Conservation (phyloP, 1,140 invertebrate genomes). For the Nymphalis io region DNA sequence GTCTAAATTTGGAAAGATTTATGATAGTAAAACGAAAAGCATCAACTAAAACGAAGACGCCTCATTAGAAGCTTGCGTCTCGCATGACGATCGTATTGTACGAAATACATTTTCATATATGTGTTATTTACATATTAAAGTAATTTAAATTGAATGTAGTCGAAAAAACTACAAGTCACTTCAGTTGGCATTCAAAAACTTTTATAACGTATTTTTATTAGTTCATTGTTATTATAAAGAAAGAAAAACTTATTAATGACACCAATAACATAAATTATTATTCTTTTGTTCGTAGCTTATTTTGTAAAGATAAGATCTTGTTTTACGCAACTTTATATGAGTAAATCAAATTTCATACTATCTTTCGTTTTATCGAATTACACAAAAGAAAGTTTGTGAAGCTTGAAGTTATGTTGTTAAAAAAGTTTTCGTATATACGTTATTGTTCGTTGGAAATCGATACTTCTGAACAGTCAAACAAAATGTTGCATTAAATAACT, state of each 20-base stretch:
- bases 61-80: no score
- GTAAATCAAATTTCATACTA: slow-evolving; percentile 3
- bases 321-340: not conserved
- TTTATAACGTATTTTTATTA: not conserved
- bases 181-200: not conserved
- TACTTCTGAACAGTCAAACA: not conserved
- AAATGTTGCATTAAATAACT: not conserved
- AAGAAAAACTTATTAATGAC: not conserved
- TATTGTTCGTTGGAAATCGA: not conserved
- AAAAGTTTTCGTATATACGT: not conserved
- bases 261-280: not conserved
- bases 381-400: slow-evolving; percentile 1
- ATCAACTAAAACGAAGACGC: no score
- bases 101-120: no score
- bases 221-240: not conserved
- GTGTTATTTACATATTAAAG: no score
- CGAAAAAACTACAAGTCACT: no score
- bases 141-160: no score
- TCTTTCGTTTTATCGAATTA: slow-evolving; percentile 1
- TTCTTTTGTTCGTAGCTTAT: not conserved
- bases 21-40: no score
- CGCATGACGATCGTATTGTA: no score
- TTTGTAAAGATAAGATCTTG: not conserved
- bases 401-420: not conserved
- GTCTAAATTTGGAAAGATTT: no score